Evolutionary conservation across 2,113 vertebrate species (phyloP).

Genomic region (Siniperca chuatsi): DNA sequence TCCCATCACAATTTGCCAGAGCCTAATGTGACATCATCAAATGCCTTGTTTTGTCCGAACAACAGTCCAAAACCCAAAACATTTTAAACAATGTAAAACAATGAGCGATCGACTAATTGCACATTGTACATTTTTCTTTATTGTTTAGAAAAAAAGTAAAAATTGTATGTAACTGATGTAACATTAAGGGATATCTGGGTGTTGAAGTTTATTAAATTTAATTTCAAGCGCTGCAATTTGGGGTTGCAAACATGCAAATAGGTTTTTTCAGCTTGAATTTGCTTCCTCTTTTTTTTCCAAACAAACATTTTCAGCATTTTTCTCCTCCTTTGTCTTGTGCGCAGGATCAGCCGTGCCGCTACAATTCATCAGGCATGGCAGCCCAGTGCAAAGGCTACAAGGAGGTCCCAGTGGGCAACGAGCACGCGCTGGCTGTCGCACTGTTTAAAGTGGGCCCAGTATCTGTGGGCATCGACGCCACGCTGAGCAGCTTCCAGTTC

Average conservation of each 20-base stretch:
- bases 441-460: slow-evolving; percentile 88
- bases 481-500: slow-evolving; percentile 90
- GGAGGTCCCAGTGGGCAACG: slow-evolving; percentile 87
- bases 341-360: slow-evolving; percentile 91
- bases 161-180: too few relatives aligned
- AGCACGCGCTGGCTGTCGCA: slow-evolving; percentile 89
- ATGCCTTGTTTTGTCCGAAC: not conserved
- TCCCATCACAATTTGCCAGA: not conserved
- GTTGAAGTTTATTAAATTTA: too few relatives aligned
- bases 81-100: not conserved
- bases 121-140: not conserved
- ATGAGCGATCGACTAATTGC: not conserved
- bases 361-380: slow-evolving; percentile 86
- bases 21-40: not conserved
- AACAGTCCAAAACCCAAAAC: not conserved
- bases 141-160: not conserved
- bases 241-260: not conserved
- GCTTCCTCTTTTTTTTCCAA: not conserved
- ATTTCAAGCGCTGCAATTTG: not conserved
- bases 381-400: slow-evolving; percentile 88
- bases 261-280: not conserved
- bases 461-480: slow-evolving; percentile 93
- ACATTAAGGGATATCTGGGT: too few relatives aligned
- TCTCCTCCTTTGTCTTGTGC: not conserved
- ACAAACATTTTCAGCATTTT: not conserved